These are phyloP conservation scores for Thripadectes ignobilis DNA, from an alignment of 2,797 vertebrate species.

Conservation along the genomic window DNA sequence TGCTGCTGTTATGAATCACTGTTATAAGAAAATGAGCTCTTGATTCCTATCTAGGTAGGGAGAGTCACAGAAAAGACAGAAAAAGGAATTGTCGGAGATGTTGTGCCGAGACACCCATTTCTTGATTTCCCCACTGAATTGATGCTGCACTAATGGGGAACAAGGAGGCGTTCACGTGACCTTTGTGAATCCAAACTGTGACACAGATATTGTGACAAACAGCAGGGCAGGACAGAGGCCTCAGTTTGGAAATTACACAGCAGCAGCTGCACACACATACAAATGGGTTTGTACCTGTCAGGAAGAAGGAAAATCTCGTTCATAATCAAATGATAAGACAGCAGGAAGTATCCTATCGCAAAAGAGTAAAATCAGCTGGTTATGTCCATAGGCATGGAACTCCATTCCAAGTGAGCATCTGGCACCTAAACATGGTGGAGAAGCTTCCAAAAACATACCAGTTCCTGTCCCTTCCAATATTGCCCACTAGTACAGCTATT, in stretches of 20 bases:
- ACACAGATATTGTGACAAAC: background rate
- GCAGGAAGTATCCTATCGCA: background rate
- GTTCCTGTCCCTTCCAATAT: background rate
- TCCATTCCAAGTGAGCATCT: background rate
- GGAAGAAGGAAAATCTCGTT: background rate
- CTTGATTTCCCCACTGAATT: background rate
- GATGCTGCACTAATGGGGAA: background rate
- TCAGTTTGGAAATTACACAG: background rate
- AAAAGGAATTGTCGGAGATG: background rate
- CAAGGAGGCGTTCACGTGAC: background rate
- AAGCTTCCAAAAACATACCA: background rate
- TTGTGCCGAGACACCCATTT: background rate
- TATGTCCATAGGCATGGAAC: background rate
- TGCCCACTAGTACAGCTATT: background rate
- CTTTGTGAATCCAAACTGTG: background rate
- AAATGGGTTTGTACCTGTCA: background rate
- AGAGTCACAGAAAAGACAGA: background rate
- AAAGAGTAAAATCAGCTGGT: background rate
- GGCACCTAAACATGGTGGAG: background rate
- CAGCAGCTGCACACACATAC: background rate
- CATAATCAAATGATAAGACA: background rate
- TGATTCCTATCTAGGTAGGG: background rate
- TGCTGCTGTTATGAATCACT: conserved; percentile 29
- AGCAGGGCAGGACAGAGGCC: background rate
- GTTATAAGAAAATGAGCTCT: conserved; percentile 45